phyloP scores from a whole-genome alignment of 2,888 invertebrate species.

The Coelogynopora nodosa region DNA sequence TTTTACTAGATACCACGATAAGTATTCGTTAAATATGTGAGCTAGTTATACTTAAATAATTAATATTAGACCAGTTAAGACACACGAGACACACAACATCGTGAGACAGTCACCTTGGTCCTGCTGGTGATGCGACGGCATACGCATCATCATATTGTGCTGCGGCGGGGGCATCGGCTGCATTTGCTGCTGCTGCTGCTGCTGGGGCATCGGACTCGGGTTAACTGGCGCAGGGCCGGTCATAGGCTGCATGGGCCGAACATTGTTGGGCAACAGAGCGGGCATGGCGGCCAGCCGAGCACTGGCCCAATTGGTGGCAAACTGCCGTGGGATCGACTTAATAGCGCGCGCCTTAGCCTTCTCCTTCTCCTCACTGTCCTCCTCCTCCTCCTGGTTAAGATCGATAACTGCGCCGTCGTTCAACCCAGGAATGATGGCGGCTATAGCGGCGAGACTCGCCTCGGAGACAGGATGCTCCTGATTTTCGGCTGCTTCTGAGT shows the following conservation, averaged over 20 bases:
- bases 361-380: slow-evolving; percentile 33
- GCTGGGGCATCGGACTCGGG: not conserved
- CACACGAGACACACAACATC: too few species aligned
- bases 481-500: not conserved
- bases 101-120: not conserved
- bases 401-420: slow-evolving; percentile 25
- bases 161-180: not conserved
- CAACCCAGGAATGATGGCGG: slow-evolving; percentile 29
- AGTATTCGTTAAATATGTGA: too few species aligned
- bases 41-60: not conserved
- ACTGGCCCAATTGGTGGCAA: slow-evolving; percentile 44
- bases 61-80: not conserved
- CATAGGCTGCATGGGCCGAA: slow-evolving; percentile 33
- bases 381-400: not conserved
- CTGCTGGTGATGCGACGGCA: not conserved
- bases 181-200: not conserved
- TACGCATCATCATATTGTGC: not conserved
- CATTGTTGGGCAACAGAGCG: slow-evolving; percentile 26
- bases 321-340: slow-evolving; percentile 41
- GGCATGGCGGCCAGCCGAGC: not conserved
- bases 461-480: not conserved
- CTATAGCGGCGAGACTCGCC: not conserved
- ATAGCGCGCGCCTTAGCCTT: slow-evolving; percentile 31
- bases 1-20: too few species aligned
- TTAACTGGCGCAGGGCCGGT: not conserved